Evolutionary conservation across 2,888 invertebrate genomes (phyloP).

Genomic region (Alsophila aescularia): DNA sequence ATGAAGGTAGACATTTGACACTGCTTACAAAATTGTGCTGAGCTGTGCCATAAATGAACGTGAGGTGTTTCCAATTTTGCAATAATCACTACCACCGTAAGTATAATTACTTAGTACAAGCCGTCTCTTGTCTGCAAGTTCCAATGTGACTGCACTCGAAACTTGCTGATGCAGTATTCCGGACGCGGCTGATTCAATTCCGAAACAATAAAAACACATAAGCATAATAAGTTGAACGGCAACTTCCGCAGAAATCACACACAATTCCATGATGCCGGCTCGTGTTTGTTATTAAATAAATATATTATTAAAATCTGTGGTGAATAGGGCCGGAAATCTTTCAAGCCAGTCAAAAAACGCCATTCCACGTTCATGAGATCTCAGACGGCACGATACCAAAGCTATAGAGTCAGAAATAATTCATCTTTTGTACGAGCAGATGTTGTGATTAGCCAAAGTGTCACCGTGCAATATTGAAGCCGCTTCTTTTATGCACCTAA

Average conservation of each 20-base stretch:
- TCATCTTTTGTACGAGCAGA: constrained; percentile 6
- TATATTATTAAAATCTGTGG: constrained; percentile 1
- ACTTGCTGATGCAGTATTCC: too few species aligned
- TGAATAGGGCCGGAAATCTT: neutral
- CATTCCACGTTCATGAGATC: neutral
- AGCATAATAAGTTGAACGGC: constrained; percentile 2
- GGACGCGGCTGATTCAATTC: neutral
- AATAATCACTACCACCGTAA: neutral
- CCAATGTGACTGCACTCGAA: constrained; percentile 13
- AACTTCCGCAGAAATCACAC: constrained; percentile 10
- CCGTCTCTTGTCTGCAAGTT: neutral
- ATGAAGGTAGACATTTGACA: constrained; percentile 5
- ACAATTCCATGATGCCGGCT: constrained; percentile 7
- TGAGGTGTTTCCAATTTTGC: constrained; percentile 7
- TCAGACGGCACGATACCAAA: constrained; percentile 2
- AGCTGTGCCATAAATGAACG: neutral
- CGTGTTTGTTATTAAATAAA: constrained; percentile 3
- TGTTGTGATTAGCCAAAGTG: constrained; percentile 34
- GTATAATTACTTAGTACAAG: neutral
- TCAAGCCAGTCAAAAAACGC: neutral
- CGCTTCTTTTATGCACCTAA: constrained; percentile 36
- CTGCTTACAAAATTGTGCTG: constrained; percentile 3
- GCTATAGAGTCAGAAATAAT: neutral
- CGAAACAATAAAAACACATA: constrained; percentile 6
- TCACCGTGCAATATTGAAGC: constrained; percentile 41